Evolutionary conservation across 2,113 vertebrate species (phyloP).

Genomic region (Chionis minor): DNA sequence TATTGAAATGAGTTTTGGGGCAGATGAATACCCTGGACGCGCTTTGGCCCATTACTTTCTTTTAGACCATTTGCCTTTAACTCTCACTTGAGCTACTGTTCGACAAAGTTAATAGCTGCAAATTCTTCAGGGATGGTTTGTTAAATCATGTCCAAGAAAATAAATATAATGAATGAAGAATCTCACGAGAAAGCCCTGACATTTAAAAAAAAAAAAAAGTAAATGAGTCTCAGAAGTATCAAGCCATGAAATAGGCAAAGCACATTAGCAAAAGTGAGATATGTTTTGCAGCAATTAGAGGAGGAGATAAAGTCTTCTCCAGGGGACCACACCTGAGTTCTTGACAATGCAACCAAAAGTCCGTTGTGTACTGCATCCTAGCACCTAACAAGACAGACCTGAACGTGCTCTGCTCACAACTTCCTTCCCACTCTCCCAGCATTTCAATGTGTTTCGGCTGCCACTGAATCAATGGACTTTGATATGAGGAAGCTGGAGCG

Average conservation of each 20-base stretch:
- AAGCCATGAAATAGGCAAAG: constrained; percentile 51
- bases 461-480: constrained; percentile 75
- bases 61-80: constrained; percentile 71
- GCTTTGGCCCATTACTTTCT: constrained; percentile 45
- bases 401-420: constrained; percentile 56
- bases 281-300: constrained; percentile 59
- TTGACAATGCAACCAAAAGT: constrained; percentile 53
- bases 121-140: constrained; percentile 70
- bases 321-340: constrained; percentile 56
- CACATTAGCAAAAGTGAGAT: constrained; percentile 56
- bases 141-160: constrained; percentile 79
- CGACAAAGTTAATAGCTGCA: constrained; percentile 67
- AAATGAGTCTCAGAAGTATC: constrained; percentile 68
- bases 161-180: constrained; percentile 78
- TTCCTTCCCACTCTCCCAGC: constrained; percentile 64
- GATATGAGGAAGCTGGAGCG: constrained; percentile 72
- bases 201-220: constrained; percentile 60
- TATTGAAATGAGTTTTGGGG: constrained; percentile 59
- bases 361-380: constrained; percentile 58
- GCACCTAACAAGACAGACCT: constrained; percentile 54
- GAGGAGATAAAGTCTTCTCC: constrained; percentile 43
- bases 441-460: constrained; percentile 55
- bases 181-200: constrained; percentile 75
- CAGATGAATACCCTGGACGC: constrained; percentile 28
- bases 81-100: constrained; percentile 67